A percentile compares a stretch with the other conserved stretches of the same genome.
phyloP scores from a whole-genome alignment of 23 tunicate genomes.

The Pegea sp. region DNA sequence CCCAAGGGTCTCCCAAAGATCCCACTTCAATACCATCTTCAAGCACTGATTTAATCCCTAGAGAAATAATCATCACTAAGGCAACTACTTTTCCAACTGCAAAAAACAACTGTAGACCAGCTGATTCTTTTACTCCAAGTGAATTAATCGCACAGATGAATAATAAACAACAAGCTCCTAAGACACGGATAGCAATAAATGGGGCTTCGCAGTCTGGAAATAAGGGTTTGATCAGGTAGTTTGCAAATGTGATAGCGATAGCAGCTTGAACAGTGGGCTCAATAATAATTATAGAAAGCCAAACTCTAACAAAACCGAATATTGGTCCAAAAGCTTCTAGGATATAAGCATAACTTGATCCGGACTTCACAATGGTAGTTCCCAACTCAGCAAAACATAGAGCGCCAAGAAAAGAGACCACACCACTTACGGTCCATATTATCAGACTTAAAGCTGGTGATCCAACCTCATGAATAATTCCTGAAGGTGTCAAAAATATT shows the following conservation, averaged over 20 bases:
- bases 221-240: conserved; percentile 71
- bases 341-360: conserved; percentile 90
- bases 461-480: conserved; percentile 46
- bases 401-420: conserved; percentile 79
- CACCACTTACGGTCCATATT: conserved; percentile 60
- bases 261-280: too few relatives aligned
- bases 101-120: conserved; percentile 59
- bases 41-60: conserved; percentile 30
- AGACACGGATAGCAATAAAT: conserved; percentile 41
- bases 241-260: too few relatives aligned
- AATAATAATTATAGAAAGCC: conserved; percentile 82
- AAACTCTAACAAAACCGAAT: conserved; percentile 67
- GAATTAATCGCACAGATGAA: conserved; percentile 64
- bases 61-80: conserved; percentile 45
- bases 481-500: conserved; percentile 68
- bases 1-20: conserved; percentile 50
- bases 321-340: conserved; percentile 82
- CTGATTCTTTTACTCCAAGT: conserved; percentile 57
- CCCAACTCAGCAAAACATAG: conserved; percentile 94
- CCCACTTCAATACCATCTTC: conserved; percentile 24
- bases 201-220: conserved; percentile 81
- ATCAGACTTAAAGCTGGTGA: conserved; percentile 80
- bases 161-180: conserved; percentile 72
- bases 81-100: conserved; percentile 92
- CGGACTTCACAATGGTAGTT: conserved; percentile 85